Base-by-base conservation (phyloP, 2,888 invertebrate species). In the Agrochola lychnidis region DNA sequence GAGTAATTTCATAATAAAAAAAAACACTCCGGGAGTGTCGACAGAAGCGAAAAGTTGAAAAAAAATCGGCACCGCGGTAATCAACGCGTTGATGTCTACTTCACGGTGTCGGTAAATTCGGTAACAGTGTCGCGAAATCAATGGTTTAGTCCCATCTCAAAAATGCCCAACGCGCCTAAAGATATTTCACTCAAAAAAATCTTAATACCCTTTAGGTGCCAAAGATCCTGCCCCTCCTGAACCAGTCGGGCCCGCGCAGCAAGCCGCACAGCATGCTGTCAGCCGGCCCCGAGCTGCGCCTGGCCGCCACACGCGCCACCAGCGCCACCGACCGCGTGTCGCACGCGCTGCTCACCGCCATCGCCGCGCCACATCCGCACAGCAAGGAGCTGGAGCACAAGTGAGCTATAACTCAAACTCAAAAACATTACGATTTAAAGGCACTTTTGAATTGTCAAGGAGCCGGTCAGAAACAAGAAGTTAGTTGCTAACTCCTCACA, bases 281-380 rank as follows among this genome's bases (percentile, higher is more conserved):
- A 12, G 36, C 12, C 0, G 12, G 19, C 6, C 45, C 56, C 0
- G 87, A 91, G 85, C 90, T 93, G 89, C 93, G 92, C 59, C 83
- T 90, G 82, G 90, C 96, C 83, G 87, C 94, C 89, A 97, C 96
- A 42, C 94, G 92, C 85, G 96, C 97, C 89, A 97, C 97, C 72
- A 97, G 97, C 93, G 97, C 97, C 70, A 97, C 98, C 73, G 99
- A 99, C 94, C 97, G 97, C 83, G 97, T 98, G 89, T 98, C 98
- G 67, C 99, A 99, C 93, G 97, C 98, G 75, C 94, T 99, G 87
- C 95, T 99, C 78, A 98, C 98, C 1, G 98, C 98, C 22, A 94
- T 99, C 98, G 6, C 91, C 83, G 82, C 91, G 81, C 90, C 89
- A 14, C 89, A 90, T 67, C 83, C 88, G 30, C 92, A 92, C 82